Evolutionary conservation across 2,888 invertebrate species (phyloP).

Genomic region (Phengaris alcon): DNA sequence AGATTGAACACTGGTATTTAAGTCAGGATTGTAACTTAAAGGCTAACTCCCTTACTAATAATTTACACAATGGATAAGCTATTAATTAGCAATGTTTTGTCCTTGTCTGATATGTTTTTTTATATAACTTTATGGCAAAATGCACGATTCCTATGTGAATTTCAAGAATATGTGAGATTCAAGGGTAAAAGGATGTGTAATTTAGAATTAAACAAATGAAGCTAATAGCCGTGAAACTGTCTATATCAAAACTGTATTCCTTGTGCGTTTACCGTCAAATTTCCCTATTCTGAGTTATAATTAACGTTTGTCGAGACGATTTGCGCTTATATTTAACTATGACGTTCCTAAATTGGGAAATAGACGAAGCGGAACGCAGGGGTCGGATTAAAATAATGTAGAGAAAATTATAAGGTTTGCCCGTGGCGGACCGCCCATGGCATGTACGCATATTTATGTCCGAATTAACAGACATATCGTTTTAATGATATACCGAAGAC

Average conservation of each 20-base stretch:
- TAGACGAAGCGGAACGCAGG: slow-evolving; percentile 5
- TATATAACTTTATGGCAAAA: too few species aligned
- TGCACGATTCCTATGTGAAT: too few species aligned
- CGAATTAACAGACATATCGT: slow-evolving; percentile 3
- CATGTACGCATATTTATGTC: slow-evolving; percentile 6
- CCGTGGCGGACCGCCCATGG: not conserved
- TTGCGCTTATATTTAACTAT: not conserved
- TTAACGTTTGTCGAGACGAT: not conserved
- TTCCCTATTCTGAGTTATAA: not conserved
- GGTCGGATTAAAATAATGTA: not conserved
- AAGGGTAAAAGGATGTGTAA: not conserved
- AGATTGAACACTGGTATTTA: too few species aligned
- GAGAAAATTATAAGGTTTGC: slow-evolving; percentile 10
- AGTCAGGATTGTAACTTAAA: too few species aligned
- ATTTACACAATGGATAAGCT: too few species aligned
- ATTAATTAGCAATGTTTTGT: too few species aligned
- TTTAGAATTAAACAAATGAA: not conserved
- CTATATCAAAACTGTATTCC: not conserved
- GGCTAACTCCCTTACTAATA: too few species aligned
- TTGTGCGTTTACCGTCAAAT: not conserved
- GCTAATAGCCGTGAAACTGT: not conserved
- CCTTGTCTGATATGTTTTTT: too few species aligned
- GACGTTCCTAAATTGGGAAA: not conserved
- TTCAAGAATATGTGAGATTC: too few species aligned
- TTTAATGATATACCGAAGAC: slow-evolving; percentile 12